Percentiles rank a stretch among this genome's conserved stretches.
phyloP scores from a whole-genome alignment of 2,113 vertebrate genomes.

The Pseudorectes ferrugineus region DNA sequence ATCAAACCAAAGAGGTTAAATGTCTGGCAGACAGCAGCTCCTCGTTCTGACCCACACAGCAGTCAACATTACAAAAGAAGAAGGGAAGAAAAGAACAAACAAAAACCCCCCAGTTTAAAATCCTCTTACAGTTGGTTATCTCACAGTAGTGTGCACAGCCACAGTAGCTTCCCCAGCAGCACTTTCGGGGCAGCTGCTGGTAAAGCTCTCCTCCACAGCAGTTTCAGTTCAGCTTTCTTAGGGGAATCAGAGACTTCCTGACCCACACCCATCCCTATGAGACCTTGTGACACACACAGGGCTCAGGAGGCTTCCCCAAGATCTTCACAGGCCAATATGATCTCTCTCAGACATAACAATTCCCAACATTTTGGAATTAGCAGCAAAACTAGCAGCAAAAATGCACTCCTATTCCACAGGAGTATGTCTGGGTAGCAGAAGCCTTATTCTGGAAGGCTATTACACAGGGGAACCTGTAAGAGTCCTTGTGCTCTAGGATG shows the following conservation, averaged over 20 bases:
- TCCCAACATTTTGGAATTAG: background rate
- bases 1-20: background rate
- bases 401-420: background rate
- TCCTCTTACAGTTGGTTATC: background rate
- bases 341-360: background rate
- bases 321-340: background rate
- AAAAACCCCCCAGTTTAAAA: background rate
- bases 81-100: background rate
- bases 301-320: background rate
- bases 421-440: background rate
- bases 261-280: background rate
- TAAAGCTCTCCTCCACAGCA: background rate
- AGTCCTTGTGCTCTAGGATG: background rate
- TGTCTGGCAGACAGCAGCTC: background rate
- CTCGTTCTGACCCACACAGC: background rate
- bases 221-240: constrained; percentile 58
- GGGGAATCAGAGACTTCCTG: background rate
- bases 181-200: background rate
- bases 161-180: background rate
- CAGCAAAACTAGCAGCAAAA: background rate
- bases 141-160: background rate
- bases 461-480: background rate
- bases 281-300: background rate
- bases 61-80: background rate
- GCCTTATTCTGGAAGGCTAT: background rate